Percentiles rank a stretch among this genome's conserved stretches.
Evolutionary conservation across 2,113 vertebrate genomes (phyloP).

Genomic region (Oostethus manadensis): DNA sequence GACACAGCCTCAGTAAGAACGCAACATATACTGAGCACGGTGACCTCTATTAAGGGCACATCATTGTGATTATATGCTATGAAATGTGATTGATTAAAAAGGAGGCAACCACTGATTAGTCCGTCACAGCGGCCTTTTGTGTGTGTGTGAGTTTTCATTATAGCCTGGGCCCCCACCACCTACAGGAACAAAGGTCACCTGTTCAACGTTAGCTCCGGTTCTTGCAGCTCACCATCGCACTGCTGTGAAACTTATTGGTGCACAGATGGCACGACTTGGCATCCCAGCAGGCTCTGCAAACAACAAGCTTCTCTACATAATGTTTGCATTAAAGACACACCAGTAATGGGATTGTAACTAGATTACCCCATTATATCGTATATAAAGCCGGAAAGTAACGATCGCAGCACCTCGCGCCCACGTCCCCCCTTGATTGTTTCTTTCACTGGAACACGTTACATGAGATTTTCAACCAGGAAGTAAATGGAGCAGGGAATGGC

Average conservation of each 20-base stretch:
- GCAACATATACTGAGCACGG: constrained; percentile 25
- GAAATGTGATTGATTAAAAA: constrained; percentile 74
- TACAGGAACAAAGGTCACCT: constrained; percentile 32
- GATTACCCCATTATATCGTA: constrained; percentile 28
- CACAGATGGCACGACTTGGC: constrained; percentile 40
- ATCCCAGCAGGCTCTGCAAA: constrained; percentile 13
- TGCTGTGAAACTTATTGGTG: constrained; percentile 31
- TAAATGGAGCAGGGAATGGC: constrained; percentile 63
- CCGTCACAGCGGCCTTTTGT: constrained; percentile 38
- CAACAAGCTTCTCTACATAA: constrained; percentile 19
- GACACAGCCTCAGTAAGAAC: constrained; percentile 25
- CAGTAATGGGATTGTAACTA: constrained; percentile 27
- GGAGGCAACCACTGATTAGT: constrained; percentile 52
- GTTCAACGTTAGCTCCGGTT: constrained; percentile 14
- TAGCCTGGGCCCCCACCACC: constrained; percentile 27
- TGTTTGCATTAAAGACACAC: constrained; percentile 24
- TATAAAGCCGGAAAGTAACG: constrained; percentile 37
- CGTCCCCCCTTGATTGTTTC: constrained; percentile 34
- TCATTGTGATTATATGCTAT: constrained; percentile 67
- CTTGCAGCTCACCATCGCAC: constrained; percentile 10
- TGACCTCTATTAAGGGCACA: constrained; percentile 59
- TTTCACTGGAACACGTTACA: constrained; percentile 42
- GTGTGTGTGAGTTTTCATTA: constrained; percentile 47
- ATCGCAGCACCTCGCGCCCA: constrained; percentile 13
- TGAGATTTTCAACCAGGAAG: constrained; percentile 59